phyloP scores from a whole-genome alignment of 2,888 invertebrate species.

The Archaeoteleia sp. region DNA sequence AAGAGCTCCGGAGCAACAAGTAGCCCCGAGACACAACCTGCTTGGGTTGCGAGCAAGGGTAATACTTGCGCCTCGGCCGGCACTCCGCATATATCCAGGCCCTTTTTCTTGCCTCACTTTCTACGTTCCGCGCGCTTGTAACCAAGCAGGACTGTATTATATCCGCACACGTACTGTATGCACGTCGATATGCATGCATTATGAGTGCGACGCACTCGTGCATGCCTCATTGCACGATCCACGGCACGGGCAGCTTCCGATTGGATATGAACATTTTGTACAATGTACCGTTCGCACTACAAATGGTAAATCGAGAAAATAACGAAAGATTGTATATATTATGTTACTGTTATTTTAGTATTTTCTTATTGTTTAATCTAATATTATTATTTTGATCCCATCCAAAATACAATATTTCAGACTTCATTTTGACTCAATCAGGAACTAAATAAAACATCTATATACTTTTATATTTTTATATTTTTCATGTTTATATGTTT shows the following conservation, averaged over 20 bases:
- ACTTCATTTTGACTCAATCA: too few relatives aligned
- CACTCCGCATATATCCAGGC: neutral
- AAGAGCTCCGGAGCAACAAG: conserved; percentile 49
- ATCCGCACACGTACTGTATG: conserved; percentile 36
- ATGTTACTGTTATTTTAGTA: too few relatives aligned
- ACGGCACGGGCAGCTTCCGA: too few relatives aligned
- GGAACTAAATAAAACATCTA: too few relatives aligned
- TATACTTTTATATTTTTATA: too few relatives aligned
- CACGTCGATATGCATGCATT: conserved; percentile 47
- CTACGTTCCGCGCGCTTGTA: conserved; percentile 17
- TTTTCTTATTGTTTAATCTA: too few relatives aligned
- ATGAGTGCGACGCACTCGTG: conserved; percentile 47
- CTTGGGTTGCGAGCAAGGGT: conserved; percentile 19
- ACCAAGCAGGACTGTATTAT: conserved; percentile 38
- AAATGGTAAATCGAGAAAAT: too few relatives aligned
- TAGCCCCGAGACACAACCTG: conserved; percentile 48
- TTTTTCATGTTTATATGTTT: too few relatives aligned
- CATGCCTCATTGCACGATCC: conserved; percentile 49
- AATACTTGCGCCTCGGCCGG: conserved; percentile 8
- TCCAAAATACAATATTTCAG: too few relatives aligned
- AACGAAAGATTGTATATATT: too few relatives aligned
- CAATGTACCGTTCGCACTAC: too few relatives aligned
- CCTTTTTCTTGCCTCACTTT: conserved; percentile 41
- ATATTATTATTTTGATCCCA: too few relatives aligned
- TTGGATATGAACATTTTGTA: conserved; percentile 36